Evolutionary conservation across 2,113 vertebrate genomes (phyloP).

Genomic region (Etheostoma spectabile): DNA sequence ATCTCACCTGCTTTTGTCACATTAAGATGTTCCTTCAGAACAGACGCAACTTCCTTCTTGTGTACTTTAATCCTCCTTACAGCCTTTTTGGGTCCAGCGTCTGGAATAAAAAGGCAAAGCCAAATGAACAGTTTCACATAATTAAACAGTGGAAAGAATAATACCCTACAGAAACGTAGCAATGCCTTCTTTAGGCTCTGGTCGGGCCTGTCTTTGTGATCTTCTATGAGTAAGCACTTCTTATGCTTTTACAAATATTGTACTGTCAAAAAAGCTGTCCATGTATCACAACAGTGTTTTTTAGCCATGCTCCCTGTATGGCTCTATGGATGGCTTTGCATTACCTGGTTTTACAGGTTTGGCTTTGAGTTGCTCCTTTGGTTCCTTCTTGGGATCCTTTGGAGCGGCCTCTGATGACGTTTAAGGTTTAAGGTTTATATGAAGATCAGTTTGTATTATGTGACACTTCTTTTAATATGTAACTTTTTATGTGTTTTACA

Average conservation of each 20-base stretch:
- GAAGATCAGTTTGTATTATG: neutral
- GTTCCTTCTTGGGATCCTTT: slow-evolving; percentile 5
- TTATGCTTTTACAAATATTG: neutral
- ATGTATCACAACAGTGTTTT: neutral
- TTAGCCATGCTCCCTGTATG: neutral
- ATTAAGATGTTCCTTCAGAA: slow-evolving; percentile 70
- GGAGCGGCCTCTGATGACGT: neutral
- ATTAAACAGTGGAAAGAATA: neutral
- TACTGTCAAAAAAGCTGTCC: neutral
- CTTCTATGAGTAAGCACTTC: neutral
- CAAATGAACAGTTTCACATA: neutral
- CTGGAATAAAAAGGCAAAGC: slow-evolving; percentile 43
- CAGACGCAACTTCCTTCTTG: slow-evolving; percentile 32
- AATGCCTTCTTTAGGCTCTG: neutral
- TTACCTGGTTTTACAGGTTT: slow-evolving; percentile 1
- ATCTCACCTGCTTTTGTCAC: slow-evolving; percentile 68
- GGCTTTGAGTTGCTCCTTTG: neutral
- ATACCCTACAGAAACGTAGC: neutral
- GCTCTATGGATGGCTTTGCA: neutral
- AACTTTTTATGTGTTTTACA: neutral
- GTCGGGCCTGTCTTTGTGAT: neutral
- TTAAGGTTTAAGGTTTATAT: too few relatives aligned
- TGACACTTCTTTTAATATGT: neutral
- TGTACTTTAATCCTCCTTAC: slow-evolving; percentile 29
- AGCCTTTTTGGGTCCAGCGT: slow-evolving; percentile 16